Conservation (phyloP, 2,888 invertebrate genomes). For the Zonitis immaculata region DNA sequence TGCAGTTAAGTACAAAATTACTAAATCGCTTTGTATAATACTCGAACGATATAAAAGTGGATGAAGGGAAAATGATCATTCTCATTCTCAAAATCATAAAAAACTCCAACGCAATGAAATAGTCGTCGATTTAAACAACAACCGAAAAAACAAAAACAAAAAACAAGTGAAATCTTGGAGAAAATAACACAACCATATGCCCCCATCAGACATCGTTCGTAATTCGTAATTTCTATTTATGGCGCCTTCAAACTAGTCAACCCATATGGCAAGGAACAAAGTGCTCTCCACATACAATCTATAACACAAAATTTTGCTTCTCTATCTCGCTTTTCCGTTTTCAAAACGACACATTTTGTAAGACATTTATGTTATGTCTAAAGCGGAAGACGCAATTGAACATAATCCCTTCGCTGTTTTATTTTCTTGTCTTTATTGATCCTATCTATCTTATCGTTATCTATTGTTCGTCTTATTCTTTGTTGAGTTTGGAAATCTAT, state of each 20-base stretch:
- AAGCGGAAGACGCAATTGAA: constrained; percentile 22
- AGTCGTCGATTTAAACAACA: constrained; percentile 22
- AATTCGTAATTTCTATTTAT: constrained; percentile 30
- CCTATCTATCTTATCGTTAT: constrained; percentile 21
- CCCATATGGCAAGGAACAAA: constrained; percentile 26
- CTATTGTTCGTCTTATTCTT: background rate
- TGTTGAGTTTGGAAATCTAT: background rate
- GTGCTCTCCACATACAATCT: constrained; percentile 15
- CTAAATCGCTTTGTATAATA: constrained; percentile 5
- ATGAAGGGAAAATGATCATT: constrained; percentile 22
- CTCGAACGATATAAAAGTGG: constrained; percentile 22
- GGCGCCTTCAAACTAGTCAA: constrained; percentile 31
- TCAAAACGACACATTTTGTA: constrained; percentile 25
- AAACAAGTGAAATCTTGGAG: constrained; percentile 27
- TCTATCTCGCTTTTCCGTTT: background rate
- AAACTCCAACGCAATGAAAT: constrained; percentile 21
- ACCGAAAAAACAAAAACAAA: no score
- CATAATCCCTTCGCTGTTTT: constrained; percentile 22
- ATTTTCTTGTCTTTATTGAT: constrained; percentile 26
- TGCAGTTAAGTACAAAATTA: constrained; percentile 7
- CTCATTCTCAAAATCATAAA: constrained; percentile 30
- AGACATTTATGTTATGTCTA: constrained; percentile 22
- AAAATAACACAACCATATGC: constrained; percentile 25
- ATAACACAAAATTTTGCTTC: background rate
- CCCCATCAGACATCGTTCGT: constrained; percentile 24